These are phyloP conservation scores for Oceanites oceanicus DNA, from an alignment of 2,113 vertebrate species.

Conservation along the genomic window DNA sequence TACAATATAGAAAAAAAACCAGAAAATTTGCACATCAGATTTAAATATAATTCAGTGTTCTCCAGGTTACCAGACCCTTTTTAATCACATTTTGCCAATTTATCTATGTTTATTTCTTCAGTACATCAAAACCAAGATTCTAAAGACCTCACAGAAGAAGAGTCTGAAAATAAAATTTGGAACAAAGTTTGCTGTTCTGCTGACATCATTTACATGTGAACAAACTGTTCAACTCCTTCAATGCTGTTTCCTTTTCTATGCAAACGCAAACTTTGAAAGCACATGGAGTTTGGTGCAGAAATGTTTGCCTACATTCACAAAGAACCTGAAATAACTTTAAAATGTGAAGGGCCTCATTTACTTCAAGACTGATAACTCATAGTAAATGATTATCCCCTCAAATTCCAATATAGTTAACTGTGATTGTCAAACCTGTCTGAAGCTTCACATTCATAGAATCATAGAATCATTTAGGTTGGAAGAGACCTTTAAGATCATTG, in stretches of 20 bases:
- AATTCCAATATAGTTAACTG: neutral
- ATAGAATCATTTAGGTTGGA: too few species aligned
- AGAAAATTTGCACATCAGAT: neutral
- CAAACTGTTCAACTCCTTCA: neutral
- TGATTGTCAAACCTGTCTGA: neutral
- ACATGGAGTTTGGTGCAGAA: accelerated
- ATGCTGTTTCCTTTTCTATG: neutral
- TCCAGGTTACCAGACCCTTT: neutral
- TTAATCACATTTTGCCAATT: neutral
- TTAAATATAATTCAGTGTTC: neutral
- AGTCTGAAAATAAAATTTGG: neutral
- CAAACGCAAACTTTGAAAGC: neutral
- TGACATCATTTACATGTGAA: neutral
- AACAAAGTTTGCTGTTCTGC: neutral
- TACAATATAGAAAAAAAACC: neutral
- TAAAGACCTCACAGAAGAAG: neutral
- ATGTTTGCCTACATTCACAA: neutral
- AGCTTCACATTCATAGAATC: neutral
- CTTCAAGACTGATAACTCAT: neutral
- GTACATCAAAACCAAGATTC: neutral
- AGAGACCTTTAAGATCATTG: too few species aligned
- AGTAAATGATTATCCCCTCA: neutral
- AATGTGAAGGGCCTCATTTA: neutral
- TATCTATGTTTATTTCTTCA: neutral
- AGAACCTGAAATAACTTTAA: neutral